Evolutionary conservation across 2,797 vertebrate genomes (phyloP), one percentile per base, ranked within the genome.

Genomic region (Natrix natrix): DNA sequence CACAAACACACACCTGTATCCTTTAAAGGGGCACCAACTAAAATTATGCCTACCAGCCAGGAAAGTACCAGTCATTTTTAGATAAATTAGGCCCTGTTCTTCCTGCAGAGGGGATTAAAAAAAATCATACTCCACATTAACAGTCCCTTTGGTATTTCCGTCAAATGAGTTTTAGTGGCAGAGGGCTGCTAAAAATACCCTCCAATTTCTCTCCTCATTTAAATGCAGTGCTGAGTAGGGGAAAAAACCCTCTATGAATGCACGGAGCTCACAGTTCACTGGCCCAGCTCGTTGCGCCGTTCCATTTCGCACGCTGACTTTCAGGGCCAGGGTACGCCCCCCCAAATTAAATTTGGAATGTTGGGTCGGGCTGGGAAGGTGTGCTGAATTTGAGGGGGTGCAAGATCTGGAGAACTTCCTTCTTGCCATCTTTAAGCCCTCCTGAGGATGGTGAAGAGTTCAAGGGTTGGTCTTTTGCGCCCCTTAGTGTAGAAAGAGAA

Each of bases 91-190:
- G 93, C 92, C 94, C 74, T 94, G 93, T 94, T 96, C 97, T 95
- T 97, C 95, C 94, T 97, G 95, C 95, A 56, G 93, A 95, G 93
- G 95, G 92, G 93, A 28, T 94, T 86, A 48, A 89, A 96, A 95
- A 48, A 91, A 61, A 86, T 96, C 95, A 94, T 95, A 43, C 95
- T 97, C 97, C 1, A 0, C 94, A 93, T 96, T 97, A 96, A 95
- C 95, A 96, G 89, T 97, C 95, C 95, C 95, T 97, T 97, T 95
- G 95, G 95, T 92, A 20, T 95, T 97, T 96, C 94, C 93, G 93
- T 97, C 95, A 97, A 97, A 97, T 97, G 97, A 97, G 94, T 93
- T 97, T 97, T 97, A 96, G 94, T 96, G 96, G 96, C 93, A 93
- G 94, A 91, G 95, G 96, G 86, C 78, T 96, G 74, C 94, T 97